phyloP scores from a whole-genome alignment of 1,140 invertebrate genomes.

The Diabrotica virgifera region DNA sequence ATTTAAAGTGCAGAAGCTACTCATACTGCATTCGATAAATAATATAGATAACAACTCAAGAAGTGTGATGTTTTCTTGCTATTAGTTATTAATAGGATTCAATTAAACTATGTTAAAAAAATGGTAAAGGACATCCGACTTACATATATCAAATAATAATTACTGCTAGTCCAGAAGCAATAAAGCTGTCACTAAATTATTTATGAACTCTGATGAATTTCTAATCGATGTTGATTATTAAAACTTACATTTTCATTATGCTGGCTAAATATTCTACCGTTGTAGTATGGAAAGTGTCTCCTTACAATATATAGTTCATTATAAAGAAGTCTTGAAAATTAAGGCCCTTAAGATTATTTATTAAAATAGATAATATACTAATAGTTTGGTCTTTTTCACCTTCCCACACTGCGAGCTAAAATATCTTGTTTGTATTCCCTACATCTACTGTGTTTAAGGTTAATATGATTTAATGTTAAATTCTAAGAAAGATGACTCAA shows the following conservation, averaged over 20 bases:
- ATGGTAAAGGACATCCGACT: slow-evolving; percentile 9
- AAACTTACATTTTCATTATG: background rate
- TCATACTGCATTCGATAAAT: background rate
- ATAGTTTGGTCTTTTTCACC: no score
- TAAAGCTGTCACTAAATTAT: slow-evolving; percentile 11
- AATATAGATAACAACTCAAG: background rate
- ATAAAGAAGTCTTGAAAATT: no score
- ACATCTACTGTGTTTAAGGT: no score
- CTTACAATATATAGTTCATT: background rate
- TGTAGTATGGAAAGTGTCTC: background rate
- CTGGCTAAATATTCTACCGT: background rate
- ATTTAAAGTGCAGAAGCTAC: background rate
- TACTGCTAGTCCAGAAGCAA: slow-evolving; percentile 10
- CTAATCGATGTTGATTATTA: background rate
- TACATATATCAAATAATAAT: slow-evolving; percentile 15
- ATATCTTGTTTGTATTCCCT: no score
- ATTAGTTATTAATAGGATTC: background rate
- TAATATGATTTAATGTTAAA: no score
- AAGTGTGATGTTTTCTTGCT: background rate
- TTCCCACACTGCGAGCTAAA: no score
- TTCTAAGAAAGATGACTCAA: no score
- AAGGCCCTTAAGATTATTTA: no score
- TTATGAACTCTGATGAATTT: background rate
- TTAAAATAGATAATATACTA: no score
- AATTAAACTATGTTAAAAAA: slow-evolving; percentile 1